These are phyloP conservation scores for Drosophila barbarae DNA, from an alignment of 2,888 invertebrate species.

Conservation along the genomic window DNA sequence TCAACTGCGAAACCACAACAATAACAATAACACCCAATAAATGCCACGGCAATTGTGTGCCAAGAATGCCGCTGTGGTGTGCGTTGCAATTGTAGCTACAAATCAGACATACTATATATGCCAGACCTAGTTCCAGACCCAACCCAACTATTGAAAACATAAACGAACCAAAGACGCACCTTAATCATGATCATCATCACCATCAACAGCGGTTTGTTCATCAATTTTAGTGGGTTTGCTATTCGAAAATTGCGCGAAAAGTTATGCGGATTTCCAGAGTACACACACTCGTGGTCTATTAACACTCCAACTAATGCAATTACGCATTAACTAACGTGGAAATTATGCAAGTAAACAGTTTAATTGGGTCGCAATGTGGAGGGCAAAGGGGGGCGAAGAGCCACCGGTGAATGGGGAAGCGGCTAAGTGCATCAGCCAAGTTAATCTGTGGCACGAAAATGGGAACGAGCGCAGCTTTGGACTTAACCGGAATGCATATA, in stretches of 20 bases:
- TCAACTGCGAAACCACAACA: conserved; percentile 60
- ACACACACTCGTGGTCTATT: conserved; percentile 28
- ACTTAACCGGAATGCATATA: conserved; percentile 19
- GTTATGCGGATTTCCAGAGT: conserved; percentile 43
- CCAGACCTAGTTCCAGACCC: conserved; percentile 29
- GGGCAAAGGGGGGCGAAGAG: conserved; percentile 2
- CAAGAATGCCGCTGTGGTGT: conserved; percentile 32
- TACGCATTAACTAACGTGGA: conserved; percentile 64
- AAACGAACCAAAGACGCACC: conserved; percentile 56
- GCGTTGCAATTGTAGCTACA: conserved; percentile 45
- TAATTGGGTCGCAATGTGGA: conserved; percentile 64
- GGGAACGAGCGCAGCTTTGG: conserved; percentile 27
- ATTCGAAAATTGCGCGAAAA: conserved; percentile 65
- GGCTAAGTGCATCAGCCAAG: conserved; percentile 23
- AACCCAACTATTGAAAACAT: conserved; percentile 39
- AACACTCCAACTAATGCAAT: conserved; percentile 53
- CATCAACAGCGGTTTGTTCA: conserved; percentile 41
- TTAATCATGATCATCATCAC: conserved; percentile 40
- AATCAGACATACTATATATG: conserved; percentile 34
- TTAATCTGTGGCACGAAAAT: conserved; percentile 32
- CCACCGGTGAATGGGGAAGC: conserved; percentile 9
- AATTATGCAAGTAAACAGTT: conserved; percentile 75
- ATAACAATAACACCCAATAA: conserved; percentile 66
- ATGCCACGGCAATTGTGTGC: conserved; percentile 57
- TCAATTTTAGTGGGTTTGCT: conserved; percentile 61